These are phyloP conservation scores for Melanchra persicariae DNA, from an alignment of 2,888 invertebrate species.

Conservation along the genomic window DNA sequence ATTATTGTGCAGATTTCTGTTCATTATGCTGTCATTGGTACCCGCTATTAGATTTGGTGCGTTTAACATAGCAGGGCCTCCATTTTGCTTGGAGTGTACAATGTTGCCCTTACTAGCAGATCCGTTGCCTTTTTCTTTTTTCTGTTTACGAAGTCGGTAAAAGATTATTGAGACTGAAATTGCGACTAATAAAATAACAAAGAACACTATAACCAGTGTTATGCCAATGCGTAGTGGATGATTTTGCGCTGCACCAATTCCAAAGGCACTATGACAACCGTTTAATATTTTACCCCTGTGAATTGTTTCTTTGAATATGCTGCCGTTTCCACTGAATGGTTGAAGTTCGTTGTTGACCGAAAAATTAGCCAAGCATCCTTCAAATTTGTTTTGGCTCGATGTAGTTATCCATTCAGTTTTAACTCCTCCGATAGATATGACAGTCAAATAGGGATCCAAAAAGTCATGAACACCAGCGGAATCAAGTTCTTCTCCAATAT, in stretches of 20 bases:
- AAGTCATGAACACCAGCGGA: constrained; percentile 97
- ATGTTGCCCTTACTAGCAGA: constrained; percentile 92
- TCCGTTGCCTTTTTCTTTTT: constrained; percentile 95
- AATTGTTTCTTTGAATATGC: constrained; percentile 93
- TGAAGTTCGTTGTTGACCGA: constrained; percentile 97
- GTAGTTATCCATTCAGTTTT: constrained; percentile 91
- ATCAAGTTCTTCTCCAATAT: constrained; percentile 96
- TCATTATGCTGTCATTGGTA: constrained; percentile 93
- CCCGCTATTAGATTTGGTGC: constrained; percentile 93
- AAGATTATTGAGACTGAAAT: constrained; percentile 98
- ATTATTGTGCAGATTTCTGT: constrained; percentile 92
- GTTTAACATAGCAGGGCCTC: constrained; percentile 93
- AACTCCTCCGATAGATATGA: constrained; percentile 95
- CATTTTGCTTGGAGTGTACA: constrained; percentile 95
- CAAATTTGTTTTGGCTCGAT: constrained; percentile 92
- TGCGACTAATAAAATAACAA: constrained; percentile 96
- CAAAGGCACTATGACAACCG: constrained; percentile 94
- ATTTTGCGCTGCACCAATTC: constrained; percentile 94
- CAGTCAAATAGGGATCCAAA: constrained; percentile 96
- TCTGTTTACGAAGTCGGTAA: constrained; percentile 96
- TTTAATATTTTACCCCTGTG: constrained; percentile 93
- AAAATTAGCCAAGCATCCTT: constrained; percentile 97
- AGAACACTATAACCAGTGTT: constrained; percentile 98
- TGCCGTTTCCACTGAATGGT: constrained; percentile 97
- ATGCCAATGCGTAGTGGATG: constrained; percentile 98